Evolutionary conservation across 2,888 invertebrate genomes (phyloP), one percentile per base, ranked within the genome.

Genomic region (Druceiella hillmani): DNA sequence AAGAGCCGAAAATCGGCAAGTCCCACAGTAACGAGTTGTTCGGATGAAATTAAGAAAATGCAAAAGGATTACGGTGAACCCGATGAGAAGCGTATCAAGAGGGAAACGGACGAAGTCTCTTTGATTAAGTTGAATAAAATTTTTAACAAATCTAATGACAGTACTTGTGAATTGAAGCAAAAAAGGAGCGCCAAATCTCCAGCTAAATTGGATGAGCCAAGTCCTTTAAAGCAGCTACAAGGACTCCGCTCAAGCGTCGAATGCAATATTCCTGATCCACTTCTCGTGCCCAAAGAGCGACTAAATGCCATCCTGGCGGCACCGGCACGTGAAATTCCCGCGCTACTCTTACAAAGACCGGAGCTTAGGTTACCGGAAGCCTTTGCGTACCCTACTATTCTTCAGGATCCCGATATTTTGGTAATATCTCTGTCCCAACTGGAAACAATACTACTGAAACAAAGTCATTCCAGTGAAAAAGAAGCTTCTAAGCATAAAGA

Each of bases 251-350:
- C 72, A 31, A 81, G 79, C 51, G 70, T 78, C 4, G 78, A 78
- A 46, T 76, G 83, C 53, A 77, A 81, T 56, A 78, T 89, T 55
- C 88, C 88, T 26, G 87, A 89, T 68, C 88, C 88, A 6, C 70
- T 89, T 52, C 61, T 89, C 42, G 81, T 89, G 44, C 89, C 89
- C 33, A 83, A 85, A 61, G 81, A 85, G 52, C 77, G 78, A 51
- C 62, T 89, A 31, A 79, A 81, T 34, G 75, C 76, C 12, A 78
- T 89, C 22, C 66, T 88, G 14, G 75, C 78, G 2, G 76, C 80
- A 3, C 89, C 89, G 1, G 83, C 77, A 2, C 75, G 72, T 34
- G 88, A 88, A 67, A 87, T 89, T 43, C 87, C 87, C 0, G 75
- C 81, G 33, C 63, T 89, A 28, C 58, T 87, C 20, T 72, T 79